Conservation (phyloP, 2,888 invertebrate species). For the Slavum lentiscoides region DNA sequence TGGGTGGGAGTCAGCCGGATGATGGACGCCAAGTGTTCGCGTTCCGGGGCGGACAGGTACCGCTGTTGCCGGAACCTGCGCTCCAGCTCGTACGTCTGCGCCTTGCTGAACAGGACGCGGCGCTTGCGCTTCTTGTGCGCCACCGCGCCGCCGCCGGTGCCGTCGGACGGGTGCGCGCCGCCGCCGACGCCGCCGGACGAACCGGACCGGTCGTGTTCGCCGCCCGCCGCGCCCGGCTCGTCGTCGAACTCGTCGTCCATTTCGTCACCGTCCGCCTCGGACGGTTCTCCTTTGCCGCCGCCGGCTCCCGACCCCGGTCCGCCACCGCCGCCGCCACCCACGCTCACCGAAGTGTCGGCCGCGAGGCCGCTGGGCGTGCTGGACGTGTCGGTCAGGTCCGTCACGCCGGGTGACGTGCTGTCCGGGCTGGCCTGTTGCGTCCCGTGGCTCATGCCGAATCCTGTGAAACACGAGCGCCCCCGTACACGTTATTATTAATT, state of each 20-base stretch:
- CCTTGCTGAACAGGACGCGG: slow-evolving; percentile 91
- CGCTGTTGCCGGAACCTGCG: slow-evolving; percentile 92
- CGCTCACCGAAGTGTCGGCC: slow-evolving; percentile 54
- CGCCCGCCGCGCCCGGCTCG: slow-evolving; percentile 62
- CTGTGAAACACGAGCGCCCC: slow-evolving; percentile 18
- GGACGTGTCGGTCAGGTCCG: slow-evolving; percentile 59
- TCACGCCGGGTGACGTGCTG: slow-evolving; percentile 72
- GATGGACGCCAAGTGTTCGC: slow-evolving; percentile 93
- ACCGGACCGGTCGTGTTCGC: slow-evolving; percentile 57
- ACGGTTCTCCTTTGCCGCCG: slow-evolving; percentile 47
- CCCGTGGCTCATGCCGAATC: slow-evolving; percentile 55
- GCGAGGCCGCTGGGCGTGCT: slow-evolving; percentile 55
- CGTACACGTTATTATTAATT: too few relatives aligned
- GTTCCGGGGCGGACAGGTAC: slow-evolving; percentile 95
- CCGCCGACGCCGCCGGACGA: slow-evolving; percentile 54
- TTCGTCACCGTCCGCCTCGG: slow-evolving; percentile 61
- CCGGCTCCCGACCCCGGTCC: slow-evolving; percentile 58
- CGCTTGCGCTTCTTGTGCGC: slow-evolving; percentile 89
- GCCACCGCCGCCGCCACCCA: slow-evolving; percentile 52
- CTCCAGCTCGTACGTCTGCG: slow-evolving; percentile 95
- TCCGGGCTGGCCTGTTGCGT: slow-evolving; percentile 80
- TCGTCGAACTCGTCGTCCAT: slow-evolving; percentile 69
- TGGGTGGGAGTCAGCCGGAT: slow-evolving; percentile 96
- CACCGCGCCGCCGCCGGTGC: slow-evolving; percentile 57
- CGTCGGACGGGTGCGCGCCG: slow-evolving; percentile 60